A percentile compares a stretch with the other conserved stretches of the same genome.
Evolutionary conservation across 1,140 invertebrate species (phyloP).

Genomic region (Procambarus virginalis): DNA sequence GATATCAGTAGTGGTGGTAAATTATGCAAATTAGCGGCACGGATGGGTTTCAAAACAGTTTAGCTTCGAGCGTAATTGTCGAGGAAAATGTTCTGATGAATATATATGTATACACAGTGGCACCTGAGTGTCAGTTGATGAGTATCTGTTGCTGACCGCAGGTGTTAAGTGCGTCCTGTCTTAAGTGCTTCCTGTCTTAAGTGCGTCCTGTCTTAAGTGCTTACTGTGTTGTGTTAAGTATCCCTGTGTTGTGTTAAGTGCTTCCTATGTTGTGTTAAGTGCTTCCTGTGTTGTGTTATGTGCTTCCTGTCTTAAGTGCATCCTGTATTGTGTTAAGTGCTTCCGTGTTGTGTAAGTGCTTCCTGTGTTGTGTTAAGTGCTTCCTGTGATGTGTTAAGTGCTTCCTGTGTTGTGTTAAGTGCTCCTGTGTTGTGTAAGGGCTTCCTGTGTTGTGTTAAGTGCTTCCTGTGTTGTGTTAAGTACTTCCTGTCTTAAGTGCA

Average conservation of each 20-base stretch:
- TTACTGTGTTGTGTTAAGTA: not conserved
- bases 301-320: not conserved
- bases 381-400: not conserved
- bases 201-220: not conserved
- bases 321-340: not conserved
- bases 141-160: not conserved
- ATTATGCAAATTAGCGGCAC: conserved; percentile 39
- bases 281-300: not conserved
- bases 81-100: conserved; percentile 20
- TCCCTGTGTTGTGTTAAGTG: not conserved
- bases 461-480: not conserved
- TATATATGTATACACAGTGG: conserved; percentile 9
- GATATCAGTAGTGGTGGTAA: conserved; percentile 27
- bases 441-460: not conserved
- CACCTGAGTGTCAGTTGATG: not conserved
- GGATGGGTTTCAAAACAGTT: conserved; percentile 34
- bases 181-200: not conserved
- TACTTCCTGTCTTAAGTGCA: not conserved
- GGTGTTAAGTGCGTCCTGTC: not conserved
- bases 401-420: not conserved
- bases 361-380: not conserved
- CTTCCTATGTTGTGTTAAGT: not conserved
- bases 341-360: not conserved
- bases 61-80: conserved; percentile 30
- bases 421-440: not conserved